Evolutionary conservation across 2,888 invertebrate genomes (phyloP), one percentile per base, ranked within the genome.

Genomic region (Trichopria drosophilae): DNA sequence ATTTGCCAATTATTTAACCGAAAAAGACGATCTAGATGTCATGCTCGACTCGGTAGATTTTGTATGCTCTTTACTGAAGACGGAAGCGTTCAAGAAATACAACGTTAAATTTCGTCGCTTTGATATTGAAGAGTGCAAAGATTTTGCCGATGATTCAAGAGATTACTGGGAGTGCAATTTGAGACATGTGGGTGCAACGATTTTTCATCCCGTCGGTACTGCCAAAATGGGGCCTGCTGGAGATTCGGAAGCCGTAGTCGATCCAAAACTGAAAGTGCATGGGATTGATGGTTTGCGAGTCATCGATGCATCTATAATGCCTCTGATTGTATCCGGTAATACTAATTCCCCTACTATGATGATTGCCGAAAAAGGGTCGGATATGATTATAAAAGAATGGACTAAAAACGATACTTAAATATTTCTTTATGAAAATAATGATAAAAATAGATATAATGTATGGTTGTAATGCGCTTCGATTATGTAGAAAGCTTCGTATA

Each of bases 331-430:
- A 20, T 90, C 91, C 66, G 93, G 93, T 6, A 93, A 93, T 68
- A 93, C 93, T 1, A 92, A 93, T 72, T 93, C 93, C 0, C 91
- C 93, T 0, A 86, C 87, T n/a, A 90, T 93, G 40, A 93, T 93
- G 93, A 89, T 93, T 23, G 93, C 85, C 1, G 93, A 93, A 68
- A 93, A 92, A 71, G 92, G 90, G 4, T 82, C 92, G 0, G 93
- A 92, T 77, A 78, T 92, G 66, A 84, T 92, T 49, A 92, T 91
- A 74, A 84, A 87, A 73, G 90, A 91, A 74, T 92, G 91, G 91
- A 69, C 57, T 1, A 60, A 61, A 51, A 74, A 76, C 26, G 63
- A 67, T 50, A 51, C 66, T 12, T 65, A 55, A 52, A n/a, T n/a
- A n/a, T n/a, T n/a, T n/a, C n/a, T n/a, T n/a, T n/a, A n/a, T n/a